A percentile compares a stretch with the other conserved stretches of the same genome.
phyloP scores from a whole-genome alignment of 1,140 invertebrate species.

The Ladona fulva region DNA sequence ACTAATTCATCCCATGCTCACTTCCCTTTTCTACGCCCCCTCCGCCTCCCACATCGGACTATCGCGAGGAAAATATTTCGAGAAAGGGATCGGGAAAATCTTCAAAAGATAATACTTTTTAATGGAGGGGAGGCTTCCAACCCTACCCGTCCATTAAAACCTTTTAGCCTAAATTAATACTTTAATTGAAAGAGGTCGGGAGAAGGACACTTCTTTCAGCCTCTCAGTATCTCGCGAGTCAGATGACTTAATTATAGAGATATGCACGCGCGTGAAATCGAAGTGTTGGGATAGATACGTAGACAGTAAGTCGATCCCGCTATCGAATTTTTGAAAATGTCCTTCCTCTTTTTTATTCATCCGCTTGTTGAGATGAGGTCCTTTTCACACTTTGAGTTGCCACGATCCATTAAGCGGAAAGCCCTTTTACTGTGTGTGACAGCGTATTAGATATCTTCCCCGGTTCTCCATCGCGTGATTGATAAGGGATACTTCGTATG shows the following conservation, averaged over 20 bases:
- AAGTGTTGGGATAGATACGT: background rate
- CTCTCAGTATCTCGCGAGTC: background rate
- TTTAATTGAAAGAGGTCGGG: background rate
- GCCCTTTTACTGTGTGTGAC: background rate
- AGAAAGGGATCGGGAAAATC: background rate
- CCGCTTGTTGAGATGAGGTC: background rate
- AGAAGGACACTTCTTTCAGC: background rate
- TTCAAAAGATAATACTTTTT: background rate
- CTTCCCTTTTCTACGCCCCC: background rate
- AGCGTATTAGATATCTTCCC: background rate
- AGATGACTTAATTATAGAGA: background rate
- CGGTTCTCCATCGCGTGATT: background rate
- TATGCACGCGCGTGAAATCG: background rate
- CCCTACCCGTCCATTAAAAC: background rate
- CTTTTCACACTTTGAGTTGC: background rate
- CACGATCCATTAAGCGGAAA: background rate
- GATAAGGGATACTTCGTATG: background rate
- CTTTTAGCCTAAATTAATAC: constrained; percentile 1
- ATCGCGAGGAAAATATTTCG: too few species aligned
- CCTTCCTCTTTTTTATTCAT: too few species aligned
- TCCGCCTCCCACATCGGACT: too few species aligned
- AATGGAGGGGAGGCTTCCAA: background rate
- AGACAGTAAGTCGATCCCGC: background rate
- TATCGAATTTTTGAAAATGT: too few species aligned
- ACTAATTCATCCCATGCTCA: background rate